Evolutionary conservation across 2,113 vertebrate genomes (phyloP).

Genomic region (Oryzias celebensis): DNA sequence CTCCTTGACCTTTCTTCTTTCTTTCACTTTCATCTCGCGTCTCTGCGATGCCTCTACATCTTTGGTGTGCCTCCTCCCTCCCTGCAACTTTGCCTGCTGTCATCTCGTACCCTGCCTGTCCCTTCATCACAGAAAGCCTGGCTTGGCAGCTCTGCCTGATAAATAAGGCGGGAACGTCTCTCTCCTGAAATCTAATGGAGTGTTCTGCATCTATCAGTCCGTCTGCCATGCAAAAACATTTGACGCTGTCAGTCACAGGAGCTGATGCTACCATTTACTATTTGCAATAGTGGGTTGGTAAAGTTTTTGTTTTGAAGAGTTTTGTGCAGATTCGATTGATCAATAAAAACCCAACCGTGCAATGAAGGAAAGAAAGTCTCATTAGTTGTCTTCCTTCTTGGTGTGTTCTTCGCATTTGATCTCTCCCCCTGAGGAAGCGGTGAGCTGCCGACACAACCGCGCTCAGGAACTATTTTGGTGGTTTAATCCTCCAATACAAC

Average conservation of each 20-base stretch:
- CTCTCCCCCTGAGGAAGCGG: too few species aligned
- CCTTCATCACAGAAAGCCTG: constrained; percentile 28
- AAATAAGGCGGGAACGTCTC: constrained; percentile 48
- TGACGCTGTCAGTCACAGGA: constrained; percentile 36
- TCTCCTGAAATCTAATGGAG: constrained; percentile 42
- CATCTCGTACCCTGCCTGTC: constrained; percentile 7
- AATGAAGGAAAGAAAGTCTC: too few species aligned
- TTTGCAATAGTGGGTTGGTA: too few species aligned
- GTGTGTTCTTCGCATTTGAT: too few species aligned
- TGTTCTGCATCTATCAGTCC: constrained; percentile 27
- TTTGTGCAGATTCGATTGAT: too few species aligned
- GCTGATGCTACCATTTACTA: not conserved
- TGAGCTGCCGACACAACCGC: too few species aligned
- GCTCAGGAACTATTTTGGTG: too few species aligned
- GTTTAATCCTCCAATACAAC: too few species aligned
- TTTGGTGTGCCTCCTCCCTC: not conserved
- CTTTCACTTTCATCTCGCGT: constrained; percentile 4
- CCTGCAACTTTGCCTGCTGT: constrained; percentile 9
- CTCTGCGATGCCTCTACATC: not conserved
- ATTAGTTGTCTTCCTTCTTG: too few species aligned
- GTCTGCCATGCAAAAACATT: constrained; percentile 15
- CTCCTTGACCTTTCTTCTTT: constrained; percentile 11
- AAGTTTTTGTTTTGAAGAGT: too few species aligned
- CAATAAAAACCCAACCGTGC: too few species aligned
- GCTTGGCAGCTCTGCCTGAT: constrained; percentile 27